Conservation (phyloP, 2,113 vertebrate species). For the Pimephales promelas region DNA sequence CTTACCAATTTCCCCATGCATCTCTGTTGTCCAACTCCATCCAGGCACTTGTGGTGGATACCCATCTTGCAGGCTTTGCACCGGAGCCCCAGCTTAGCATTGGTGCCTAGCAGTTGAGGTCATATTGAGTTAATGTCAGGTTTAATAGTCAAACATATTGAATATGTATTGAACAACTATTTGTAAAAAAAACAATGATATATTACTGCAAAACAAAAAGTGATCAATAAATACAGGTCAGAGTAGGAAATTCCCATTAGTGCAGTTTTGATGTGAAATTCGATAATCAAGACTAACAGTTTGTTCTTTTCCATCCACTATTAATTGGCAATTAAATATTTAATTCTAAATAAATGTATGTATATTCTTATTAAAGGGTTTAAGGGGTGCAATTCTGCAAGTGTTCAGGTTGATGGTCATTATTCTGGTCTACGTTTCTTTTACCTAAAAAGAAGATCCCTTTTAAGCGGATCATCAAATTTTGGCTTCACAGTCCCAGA, state of each 20-base stretch:
- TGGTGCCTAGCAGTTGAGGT: conserved; percentile 69
- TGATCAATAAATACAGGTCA: background rate
- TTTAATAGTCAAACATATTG: background rate
- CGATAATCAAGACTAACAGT: background rate
- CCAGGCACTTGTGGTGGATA: conserved; percentile 94
- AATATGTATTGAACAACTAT: background rate
- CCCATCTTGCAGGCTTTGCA: conserved; percentile 99
- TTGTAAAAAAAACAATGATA: background rate
- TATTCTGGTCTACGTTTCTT: background rate
- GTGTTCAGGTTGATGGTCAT: conserved; percentile 10
- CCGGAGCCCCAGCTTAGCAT: conserved; percentile 91
- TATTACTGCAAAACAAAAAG: background rate
- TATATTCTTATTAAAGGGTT: background rate
- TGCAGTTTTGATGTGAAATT: background rate
- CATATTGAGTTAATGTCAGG: background rate
- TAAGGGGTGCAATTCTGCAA: background rate
- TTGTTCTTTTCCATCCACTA: background rate
- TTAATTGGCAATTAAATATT: background rate
- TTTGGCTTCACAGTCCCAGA: background rate
- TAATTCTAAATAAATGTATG: background rate
- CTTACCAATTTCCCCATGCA: conserved; percentile 99
- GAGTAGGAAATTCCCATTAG: background rate
- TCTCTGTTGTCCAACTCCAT: conserved; percentile 85
- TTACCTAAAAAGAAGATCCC: background rate
- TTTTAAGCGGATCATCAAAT: background rate